Evolutionary conservation across 2,797 vertebrate genomes (phyloP).

Genomic region (Sebastes taczanowskii): DNA sequence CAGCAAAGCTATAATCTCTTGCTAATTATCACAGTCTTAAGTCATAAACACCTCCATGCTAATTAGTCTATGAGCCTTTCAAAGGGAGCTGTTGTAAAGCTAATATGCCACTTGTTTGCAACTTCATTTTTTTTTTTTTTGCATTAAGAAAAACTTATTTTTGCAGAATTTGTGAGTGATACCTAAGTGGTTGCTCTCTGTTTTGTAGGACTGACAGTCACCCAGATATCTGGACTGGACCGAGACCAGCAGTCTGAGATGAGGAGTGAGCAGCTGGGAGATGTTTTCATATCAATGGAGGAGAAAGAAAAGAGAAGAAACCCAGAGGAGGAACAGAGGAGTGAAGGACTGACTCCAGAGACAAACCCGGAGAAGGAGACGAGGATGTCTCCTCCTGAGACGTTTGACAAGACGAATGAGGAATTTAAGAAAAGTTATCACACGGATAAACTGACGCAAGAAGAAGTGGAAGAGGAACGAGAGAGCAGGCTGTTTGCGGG

Average conservation of each 20-base stretch:
- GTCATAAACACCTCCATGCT: slow-evolving; percentile 7
- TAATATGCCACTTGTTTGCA: background rate
- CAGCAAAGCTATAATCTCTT: background rate
- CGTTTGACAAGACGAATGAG: background rate
- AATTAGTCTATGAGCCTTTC: slow-evolving; percentile 7
- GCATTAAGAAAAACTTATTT: background rate
- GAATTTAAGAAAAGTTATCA: background rate
- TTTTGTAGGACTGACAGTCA: slow-evolving; percentile 41
- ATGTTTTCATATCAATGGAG: slow-evolving; percentile 1
- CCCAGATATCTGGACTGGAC: slow-evolving; percentile 4
- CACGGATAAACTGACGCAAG: background rate
- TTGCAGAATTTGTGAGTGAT: background rate
- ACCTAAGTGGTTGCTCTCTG: background rate
- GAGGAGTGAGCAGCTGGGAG: slow-evolving; percentile 5
- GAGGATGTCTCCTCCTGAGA: background rate
- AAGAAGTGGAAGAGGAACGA: slow-evolving; percentile 36
- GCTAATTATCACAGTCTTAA: background rate
- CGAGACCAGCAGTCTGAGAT: slow-evolving; percentile 2
- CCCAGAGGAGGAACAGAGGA: slow-evolving; percentile 1
- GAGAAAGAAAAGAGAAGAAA: slow-evolving; percentile 12
- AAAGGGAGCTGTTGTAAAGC: background rate
- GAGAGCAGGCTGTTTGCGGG: slow-evolving; percentile 53
- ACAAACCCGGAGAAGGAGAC: background rate
- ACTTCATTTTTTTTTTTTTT: background rate
- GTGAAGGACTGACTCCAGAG: slow-evolving; percentile 12